Evolutionary conservation across 2,113 vertebrate species (phyloP).

Genomic region (Cryptomyrus ogoouensis): DNA sequence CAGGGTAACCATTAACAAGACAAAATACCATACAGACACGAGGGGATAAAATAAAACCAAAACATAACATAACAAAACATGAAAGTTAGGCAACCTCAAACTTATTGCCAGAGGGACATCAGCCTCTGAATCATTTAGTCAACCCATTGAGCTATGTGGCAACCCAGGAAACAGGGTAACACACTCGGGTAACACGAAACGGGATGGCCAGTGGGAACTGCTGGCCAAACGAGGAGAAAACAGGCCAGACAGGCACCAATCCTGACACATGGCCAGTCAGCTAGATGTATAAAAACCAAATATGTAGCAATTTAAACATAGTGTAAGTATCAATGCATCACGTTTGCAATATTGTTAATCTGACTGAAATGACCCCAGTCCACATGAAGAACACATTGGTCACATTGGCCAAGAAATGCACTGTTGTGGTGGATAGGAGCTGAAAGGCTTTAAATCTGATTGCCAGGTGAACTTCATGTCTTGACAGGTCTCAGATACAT

Average conservation of each 20-base stretch:
- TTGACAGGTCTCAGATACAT: background rate
- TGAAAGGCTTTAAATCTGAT: background rate
- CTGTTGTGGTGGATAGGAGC: background rate
- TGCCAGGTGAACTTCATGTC: background rate
- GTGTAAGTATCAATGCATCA: background rate
- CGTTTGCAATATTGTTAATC: background rate
- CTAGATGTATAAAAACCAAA: background rate
- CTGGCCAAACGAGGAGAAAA: background rate
- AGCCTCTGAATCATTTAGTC: too few relatives aligned
- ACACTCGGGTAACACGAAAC: background rate
- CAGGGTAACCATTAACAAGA: too few relatives aligned
- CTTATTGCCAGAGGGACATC: too few relatives aligned
- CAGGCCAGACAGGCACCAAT: background rate
- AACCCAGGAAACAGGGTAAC: background rate
- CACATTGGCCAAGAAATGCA: background rate
- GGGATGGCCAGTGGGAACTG: background rate
- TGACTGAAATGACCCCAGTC: background rate
- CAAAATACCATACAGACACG: too few relatives aligned
- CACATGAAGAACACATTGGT: background rate
- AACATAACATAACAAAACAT: too few relatives aligned
- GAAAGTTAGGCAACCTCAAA: too few relatives aligned
- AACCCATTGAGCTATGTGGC: too few relatives aligned
- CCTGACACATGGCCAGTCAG: background rate
- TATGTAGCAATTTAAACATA: background rate
- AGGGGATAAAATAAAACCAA: too few relatives aligned